Percentiles rank a stretch among this genome's conserved stretches.
phyloP scores from a whole-genome alignment of 2,113 vertebrate genomes.

The Neogale vison region DNA sequence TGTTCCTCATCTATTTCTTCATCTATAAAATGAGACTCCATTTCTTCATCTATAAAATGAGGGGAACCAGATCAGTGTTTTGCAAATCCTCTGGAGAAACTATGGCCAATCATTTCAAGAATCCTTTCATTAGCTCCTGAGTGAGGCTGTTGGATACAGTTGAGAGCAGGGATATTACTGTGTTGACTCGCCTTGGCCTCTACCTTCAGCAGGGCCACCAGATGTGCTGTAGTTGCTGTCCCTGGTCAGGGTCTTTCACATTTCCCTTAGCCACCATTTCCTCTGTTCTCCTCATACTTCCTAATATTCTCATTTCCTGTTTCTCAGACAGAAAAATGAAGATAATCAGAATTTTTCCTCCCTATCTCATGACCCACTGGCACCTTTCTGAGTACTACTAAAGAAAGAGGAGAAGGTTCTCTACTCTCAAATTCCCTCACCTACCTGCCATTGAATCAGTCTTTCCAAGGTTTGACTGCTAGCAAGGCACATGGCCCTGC shows the following conservation, averaged over 20 bases:
- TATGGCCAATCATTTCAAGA: neutral
- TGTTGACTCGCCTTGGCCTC: neutral
- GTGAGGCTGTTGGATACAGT: neutral
- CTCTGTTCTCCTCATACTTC: neutral
- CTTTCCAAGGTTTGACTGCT: neutral
- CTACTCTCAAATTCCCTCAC: neutral
- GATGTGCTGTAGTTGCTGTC: neutral
- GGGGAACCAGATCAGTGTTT: neutral
- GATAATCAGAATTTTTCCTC: neutral
- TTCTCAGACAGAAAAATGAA: neutral
- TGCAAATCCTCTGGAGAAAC: neutral
- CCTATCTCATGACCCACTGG: neutral
- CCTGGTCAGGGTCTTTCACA: neutral
- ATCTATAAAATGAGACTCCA: neutral
- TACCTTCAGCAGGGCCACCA: neutral
- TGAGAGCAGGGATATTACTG: neutral
- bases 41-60: constrained; percentile 27
- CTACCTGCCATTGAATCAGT: neutral
- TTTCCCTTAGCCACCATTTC: neutral
- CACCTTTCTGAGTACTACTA: neutral
- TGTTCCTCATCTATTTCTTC: neutral
- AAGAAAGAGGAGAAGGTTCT: neutral
- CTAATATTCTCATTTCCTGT: neutral
- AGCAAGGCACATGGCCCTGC: neutral
- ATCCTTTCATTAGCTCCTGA: neutral